Evolutionary conservation across 2,888 invertebrate genomes (phyloP), one percentile per base, ranked within the genome.

Genomic region (Nematopogon swammerdamellus): DNA sequence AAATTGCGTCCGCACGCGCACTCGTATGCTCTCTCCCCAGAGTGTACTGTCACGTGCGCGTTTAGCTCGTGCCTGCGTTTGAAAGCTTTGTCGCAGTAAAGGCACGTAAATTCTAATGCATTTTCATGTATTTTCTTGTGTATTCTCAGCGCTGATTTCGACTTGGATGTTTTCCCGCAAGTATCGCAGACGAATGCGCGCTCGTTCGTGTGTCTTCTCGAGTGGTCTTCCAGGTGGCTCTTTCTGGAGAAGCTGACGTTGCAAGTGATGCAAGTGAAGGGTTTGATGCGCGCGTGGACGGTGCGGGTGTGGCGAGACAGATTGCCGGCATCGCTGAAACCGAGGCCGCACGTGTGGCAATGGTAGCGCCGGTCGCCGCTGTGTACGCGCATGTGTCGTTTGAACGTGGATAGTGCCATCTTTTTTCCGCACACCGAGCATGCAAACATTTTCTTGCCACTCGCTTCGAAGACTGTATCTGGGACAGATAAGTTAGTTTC

Each of bases 1-100:
- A 81, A 82, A 36, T 64, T 60, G 53, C 64, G 68, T 6, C 57
- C 69, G 62, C 52, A 72, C 57, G 1, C 83, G 66, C 86, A 86
- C 4, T 54, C 57, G 59, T 82, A 76, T 43, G 82, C 77, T 53
- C 72, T 72, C 56, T 82, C 80, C 3, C 83, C 83, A 0, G 82
- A 77, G 61, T 86, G 85, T 49, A 82, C 73, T 45, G 75, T 69
- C 43, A 68, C 59, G 59, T 86, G 85, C 46, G 81, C 79, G 49
- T 68, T 61, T 56, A 85, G 63, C 59, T 85, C 82, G 18, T 74
- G 74, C 19, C 66, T 64, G 5, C 85, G 67, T 42, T 80, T 75
- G 60, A 85, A 87, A 48, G 62, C 63, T 46, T 82, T 80, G n/a
- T 65, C 70, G 60, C 86, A 86, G 42, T 70, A 60, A 49, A 63